Evolutionary conservation across 2,113 vertebrate species (phyloP).

Genomic region (Pagrus major): DNA sequence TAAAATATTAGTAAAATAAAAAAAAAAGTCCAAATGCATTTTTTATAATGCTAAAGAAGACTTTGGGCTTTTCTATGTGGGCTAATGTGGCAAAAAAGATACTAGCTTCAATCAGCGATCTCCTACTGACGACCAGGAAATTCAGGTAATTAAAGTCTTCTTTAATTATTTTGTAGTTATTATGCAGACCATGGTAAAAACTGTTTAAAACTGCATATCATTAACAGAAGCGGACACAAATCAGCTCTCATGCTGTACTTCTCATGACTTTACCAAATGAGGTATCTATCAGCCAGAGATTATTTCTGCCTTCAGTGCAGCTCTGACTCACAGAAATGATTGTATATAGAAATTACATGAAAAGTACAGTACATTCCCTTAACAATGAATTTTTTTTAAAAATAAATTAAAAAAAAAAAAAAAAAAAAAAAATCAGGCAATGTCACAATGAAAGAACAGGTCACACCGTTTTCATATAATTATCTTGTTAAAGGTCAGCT

Average conservation of each 20-base stretch:
- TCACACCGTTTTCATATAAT: not conserved
- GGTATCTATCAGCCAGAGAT: slow-evolving; percentile 10
- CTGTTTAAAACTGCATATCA: not conserved
- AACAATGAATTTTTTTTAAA: too few species aligned
- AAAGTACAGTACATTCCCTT: not conserved
- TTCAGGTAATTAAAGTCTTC: not conserved
- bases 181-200: not conserved
- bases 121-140: not conserved
- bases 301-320: slow-evolving; percentile 31
- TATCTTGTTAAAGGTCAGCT: not conserved
- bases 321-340: slow-evolving; percentile 23
- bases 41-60: not conserved
- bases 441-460: not conserved
- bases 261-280: not conserved
- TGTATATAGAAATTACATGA: slow-evolving; percentile 18
- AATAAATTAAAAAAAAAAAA: too few species aligned
- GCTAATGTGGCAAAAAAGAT: not conserved
- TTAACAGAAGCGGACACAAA: not conserved
- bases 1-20: not conserved
- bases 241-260: not conserved
- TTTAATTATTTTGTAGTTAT: not conserved
- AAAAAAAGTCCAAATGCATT: not conserved
- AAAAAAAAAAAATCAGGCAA: too few species aligned
- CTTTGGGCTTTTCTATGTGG: not conserved
- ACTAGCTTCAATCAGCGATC: not conserved